These are phyloP conservation scores for Bhutanitis thaidina DNA, from an alignment of 2,888 invertebrate species.

Conservation along the genomic window DNA sequence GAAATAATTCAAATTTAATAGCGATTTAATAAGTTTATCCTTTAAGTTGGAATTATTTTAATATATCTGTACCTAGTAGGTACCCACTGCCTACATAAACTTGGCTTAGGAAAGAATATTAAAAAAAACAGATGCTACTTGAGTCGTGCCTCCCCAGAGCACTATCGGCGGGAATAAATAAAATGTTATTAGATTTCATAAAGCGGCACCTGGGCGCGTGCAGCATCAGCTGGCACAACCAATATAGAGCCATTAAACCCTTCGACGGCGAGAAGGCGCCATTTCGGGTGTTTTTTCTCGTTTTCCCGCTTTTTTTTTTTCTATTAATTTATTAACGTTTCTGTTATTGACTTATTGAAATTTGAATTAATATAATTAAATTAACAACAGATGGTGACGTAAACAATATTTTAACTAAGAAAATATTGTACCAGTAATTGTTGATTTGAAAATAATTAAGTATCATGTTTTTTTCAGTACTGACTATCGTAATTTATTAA, in stretches of 20 bases:
- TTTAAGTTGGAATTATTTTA: background rate
- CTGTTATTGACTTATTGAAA: background rate
- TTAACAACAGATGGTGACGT: no score
- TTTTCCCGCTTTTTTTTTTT: slow-evolving; percentile 12
- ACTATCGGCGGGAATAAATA: slow-evolving; percentile 32
- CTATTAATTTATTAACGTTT: background rate
- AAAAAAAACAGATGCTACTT: slow-evolving; percentile 10
- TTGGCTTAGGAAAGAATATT: slow-evolving; percentile 7
- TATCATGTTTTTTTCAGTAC: no score
- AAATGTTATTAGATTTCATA: slow-evolving; percentile 34
- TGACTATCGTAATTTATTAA: no score
- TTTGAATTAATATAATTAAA: no score
- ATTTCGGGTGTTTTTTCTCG: slow-evolving; percentile 7
- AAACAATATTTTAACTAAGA: no score
- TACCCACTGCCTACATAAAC: no score
- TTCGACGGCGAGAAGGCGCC: slow-evolving; percentile 9
- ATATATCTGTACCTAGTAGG: background rate
- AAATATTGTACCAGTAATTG: no score
- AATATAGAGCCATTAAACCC: slow-evolving; percentile 30
- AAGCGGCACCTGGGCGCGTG: slow-evolving; percentile 28
- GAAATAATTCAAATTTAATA: no score
- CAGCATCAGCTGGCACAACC: slow-evolving; percentile 28
- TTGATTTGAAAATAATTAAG: no score
- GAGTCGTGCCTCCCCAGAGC: slow-evolving; percentile 17
- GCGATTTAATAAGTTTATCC: no score